Evolutionary conservation across 2,888 invertebrate genomes (phyloP).

Genomic region (Cataglyphis livida): DNA sequence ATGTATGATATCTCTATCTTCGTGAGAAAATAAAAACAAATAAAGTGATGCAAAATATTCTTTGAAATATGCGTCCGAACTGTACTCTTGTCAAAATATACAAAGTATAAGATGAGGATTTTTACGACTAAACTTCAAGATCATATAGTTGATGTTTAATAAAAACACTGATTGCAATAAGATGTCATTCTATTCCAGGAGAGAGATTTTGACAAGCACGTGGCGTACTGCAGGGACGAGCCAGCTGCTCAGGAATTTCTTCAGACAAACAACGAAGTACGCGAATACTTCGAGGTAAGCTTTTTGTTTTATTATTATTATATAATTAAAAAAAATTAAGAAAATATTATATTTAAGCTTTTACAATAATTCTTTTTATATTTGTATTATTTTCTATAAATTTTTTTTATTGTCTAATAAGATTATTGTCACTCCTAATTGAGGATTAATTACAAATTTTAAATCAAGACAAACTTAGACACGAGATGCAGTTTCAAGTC

Average conservation of each 20-base stretch:
- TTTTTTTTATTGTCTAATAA: neutral
- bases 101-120: neutral
- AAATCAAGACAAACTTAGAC: neutral
- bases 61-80: neutral
- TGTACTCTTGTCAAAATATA: neutral
- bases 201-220: constrained; percentile 97
- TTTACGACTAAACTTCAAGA: neutral
- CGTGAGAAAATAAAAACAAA: neutral
- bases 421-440: neutral
- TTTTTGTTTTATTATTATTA: neutral
- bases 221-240: constrained; percentile 95
- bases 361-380: neutral
- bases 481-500: neutral
- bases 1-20: neutral
- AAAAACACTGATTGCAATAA: neutral
- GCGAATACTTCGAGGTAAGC: constrained; percentile 93
- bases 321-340: neutral
- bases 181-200: constrained; percentile 86
- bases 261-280: constrained; percentile 89
- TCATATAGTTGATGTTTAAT: constrained; percentile 5
- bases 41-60: neutral
- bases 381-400: neutral
- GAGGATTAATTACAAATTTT: constrained; percentile 5
- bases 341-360: neutral
- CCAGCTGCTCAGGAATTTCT: constrained; percentile 93